These are phyloP conservation scores for Sericinus montela DNA, from an alignment of 2,888 invertebrate species.

Conservation along the genomic window DNA sequence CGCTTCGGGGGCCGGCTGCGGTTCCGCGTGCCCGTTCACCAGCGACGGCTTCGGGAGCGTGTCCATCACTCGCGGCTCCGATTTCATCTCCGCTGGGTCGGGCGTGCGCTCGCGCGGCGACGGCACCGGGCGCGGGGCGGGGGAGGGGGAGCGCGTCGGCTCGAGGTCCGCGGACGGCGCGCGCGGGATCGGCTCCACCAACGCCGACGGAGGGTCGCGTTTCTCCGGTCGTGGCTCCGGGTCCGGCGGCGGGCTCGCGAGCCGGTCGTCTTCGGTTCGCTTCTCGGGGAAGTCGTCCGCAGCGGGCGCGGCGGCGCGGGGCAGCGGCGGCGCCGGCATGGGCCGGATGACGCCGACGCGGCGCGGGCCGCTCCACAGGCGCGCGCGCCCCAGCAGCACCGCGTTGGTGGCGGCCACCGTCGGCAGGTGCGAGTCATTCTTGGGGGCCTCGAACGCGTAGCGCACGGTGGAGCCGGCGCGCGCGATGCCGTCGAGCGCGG, in stretches of 20 bases:
- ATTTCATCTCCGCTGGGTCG: slow-evolving; percentile 22
- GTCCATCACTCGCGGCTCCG: slow-evolving; percentile 18
- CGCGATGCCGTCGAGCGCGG: slow-evolving; percentile 82
- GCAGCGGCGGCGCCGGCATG: slow-evolving; percentile 48
- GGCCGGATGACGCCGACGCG: slow-evolving; percentile 80
- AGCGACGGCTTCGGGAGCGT: slow-evolving; percentile 26
- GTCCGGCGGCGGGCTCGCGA: slow-evolving; percentile 32
- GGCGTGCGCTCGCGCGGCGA: slow-evolving; percentile 24
- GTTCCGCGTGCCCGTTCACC: slow-evolving; percentile 39
- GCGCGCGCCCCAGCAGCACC: slow-evolving; percentile 52
- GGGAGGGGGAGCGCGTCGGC: slow-evolving; percentile 26
- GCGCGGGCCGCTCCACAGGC: slow-evolving; percentile 48
- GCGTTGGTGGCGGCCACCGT: slow-evolving; percentile 60
- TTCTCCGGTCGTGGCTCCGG: slow-evolving; percentile 29
- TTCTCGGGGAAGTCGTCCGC: slow-evolving; percentile 25
- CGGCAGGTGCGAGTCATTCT: slow-evolving; percentile 52
- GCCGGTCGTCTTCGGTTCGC: slow-evolving; percentile 28
- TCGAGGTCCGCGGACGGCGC: slow-evolving; percentile 43
- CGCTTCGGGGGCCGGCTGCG: slow-evolving; percentile 21
- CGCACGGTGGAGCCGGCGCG: slow-evolving; percentile 83
- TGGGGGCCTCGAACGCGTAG: slow-evolving; percentile 75
- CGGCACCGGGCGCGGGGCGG: slow-evolving; percentile 14
- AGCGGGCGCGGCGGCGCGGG: slow-evolving; percentile 25
- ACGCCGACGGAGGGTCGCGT: slow-evolving; percentile 51
- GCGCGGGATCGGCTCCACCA: slow-evolving; percentile 61